A percentile compares a stretch with the other conserved stretches of the same genome.
Conservation (phyloP, 2,113 vertebrate species). For the Lagenorhynchus albirostris region DNA sequence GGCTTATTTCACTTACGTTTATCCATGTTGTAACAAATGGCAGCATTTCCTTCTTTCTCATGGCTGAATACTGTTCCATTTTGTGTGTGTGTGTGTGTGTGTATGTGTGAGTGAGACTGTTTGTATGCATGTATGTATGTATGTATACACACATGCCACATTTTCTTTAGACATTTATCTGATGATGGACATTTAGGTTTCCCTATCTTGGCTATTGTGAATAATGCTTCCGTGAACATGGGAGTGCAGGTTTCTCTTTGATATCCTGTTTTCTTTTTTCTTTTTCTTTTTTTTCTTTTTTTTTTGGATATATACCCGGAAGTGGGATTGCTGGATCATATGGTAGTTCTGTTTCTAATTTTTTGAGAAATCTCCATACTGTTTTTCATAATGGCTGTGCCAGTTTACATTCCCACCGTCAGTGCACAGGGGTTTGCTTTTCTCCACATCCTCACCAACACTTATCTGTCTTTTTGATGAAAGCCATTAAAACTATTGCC, state of each 20-base stretch:
- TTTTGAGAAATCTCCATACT: background rate
- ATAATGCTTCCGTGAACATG: background rate
- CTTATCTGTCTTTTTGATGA: background rate
- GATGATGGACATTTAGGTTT: background rate
- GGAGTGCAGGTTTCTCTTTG: background rate
- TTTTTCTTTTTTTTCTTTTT: too few species aligned
- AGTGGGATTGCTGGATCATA: background rate
- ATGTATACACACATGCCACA: rapidly evolving
- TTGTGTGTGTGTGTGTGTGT: background rate
- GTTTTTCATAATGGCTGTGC: background rate
- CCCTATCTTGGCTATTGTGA: background rate
- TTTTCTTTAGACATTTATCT: background rate
- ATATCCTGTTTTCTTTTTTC: background rate
- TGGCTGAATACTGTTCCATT: background rate
- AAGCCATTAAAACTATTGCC: background rate
- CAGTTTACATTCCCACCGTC: background rate
- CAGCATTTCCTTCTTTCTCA: background rate
- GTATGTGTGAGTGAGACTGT: background rate
- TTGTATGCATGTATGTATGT: background rate
- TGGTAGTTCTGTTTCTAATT: background rate
- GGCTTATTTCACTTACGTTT: background rate
- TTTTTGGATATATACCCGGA: background rate
- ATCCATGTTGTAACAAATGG: background rate
- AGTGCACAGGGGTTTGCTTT: background rate
- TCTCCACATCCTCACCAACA: background rate